Evolutionary conservation across 1,140 invertebrate species (phyloP).

Genomic region (Delia radicum): DNA sequence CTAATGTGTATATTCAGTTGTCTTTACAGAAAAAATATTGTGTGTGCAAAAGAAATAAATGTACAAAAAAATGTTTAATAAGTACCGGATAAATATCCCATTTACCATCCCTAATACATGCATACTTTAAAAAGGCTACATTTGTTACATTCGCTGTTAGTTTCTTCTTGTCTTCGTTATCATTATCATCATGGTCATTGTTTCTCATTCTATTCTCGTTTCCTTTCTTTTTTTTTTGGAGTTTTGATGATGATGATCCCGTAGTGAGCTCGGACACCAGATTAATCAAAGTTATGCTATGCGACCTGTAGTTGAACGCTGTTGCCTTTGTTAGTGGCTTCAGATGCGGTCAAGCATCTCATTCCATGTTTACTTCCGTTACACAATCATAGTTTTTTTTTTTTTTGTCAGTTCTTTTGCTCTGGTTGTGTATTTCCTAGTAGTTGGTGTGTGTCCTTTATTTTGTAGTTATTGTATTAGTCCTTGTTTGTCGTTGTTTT

Average conservation of each 20-base stretch:
- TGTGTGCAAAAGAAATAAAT: too few relatives aligned
- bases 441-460: neutral
- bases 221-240: neutral
- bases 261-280: neutral
- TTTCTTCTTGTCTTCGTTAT: neutral
- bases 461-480: neutral
- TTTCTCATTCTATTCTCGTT: neutral
- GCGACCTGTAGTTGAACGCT: conserved; percentile 18
- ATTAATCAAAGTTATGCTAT: conserved; percentile 15
- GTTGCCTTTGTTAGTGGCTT: neutral
- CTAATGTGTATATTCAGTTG: too few relatives aligned
- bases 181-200: neutral
- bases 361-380: conserved; percentile 11
- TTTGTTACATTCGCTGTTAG: neutral
- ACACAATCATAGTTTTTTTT: conserved; percentile 8
- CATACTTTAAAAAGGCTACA: neutral
- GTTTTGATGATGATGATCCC: conserved; percentile 9
- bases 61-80: too few relatives aligned
- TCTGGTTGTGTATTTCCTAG: neutral
- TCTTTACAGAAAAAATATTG: too few relatives aligned
- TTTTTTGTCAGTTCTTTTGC: neutral
- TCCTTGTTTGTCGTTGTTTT: neutral
- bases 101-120: too few relatives aligned
- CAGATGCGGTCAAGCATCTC: conserved; percentile 18
- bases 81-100: too few relatives aligned